Percentiles rank a stretch among this genome's conserved stretches.
Evolutionary conservation across 30 jellyfish, hydroid and myxozoan species (phyloP).

Genomic region (Mastigias papua): DNA sequence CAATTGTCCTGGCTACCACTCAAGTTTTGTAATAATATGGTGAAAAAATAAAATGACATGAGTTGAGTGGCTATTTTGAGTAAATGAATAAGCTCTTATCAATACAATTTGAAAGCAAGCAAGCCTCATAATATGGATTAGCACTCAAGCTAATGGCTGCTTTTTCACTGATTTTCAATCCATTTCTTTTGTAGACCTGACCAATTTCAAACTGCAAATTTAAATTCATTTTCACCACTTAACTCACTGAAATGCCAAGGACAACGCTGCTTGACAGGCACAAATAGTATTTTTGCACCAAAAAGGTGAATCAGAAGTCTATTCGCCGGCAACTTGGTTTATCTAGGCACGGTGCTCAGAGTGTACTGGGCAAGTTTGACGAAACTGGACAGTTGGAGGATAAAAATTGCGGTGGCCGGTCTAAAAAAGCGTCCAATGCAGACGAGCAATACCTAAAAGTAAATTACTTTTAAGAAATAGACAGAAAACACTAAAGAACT

Average conservation of each 20-base stretch:
- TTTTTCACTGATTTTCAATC: too few relatives aligned
- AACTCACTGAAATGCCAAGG: neutral
- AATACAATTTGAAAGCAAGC: too few relatives aligned
- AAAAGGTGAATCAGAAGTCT: neutral
- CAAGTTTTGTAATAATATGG: too few relatives aligned
- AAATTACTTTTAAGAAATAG: neutral
- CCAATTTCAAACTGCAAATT: too few relatives aligned
- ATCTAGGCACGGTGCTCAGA: neutral
- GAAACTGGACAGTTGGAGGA: neutral
- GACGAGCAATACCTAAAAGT: neutral
- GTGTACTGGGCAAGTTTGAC: neutral
- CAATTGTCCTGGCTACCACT: too few relatives aligned
- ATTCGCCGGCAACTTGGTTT: neutral
- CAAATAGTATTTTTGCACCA: neutral
- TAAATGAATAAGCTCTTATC: too few relatives aligned
- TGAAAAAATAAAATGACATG: too few relatives aligned
- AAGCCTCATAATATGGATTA: too few relatives aligned
- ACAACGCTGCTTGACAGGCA: neutral
- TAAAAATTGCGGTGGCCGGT: neutral
- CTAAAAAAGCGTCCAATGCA: neutral
- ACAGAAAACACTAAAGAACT: neutral
- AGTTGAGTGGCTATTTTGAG: too few relatives aligned
- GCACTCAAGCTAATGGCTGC: too few relatives aligned
- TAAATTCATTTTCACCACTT: too few relatives aligned
- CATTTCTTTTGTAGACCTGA: too few relatives aligned